Evolutionary conservation across 2,888 invertebrate species (phyloP).

Genomic region (Microctonus aethiopoides): DNA sequence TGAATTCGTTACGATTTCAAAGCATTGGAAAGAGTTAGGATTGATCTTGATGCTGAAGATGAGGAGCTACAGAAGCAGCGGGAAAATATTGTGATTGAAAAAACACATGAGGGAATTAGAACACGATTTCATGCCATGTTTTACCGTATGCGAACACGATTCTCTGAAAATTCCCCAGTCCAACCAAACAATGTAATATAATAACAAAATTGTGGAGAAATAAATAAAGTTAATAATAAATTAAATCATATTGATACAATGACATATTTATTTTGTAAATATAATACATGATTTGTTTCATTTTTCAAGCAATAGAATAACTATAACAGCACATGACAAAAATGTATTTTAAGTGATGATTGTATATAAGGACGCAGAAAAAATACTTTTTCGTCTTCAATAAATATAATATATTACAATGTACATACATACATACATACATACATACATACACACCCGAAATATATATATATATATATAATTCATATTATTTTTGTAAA

Average conservation of each 20-base stretch:
- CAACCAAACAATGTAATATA: slow-evolving; percentile 6
- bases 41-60: slow-evolving; percentile 72
- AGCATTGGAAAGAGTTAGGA: slow-evolving; percentile 78
- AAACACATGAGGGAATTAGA: slow-evolving; percentile 46
- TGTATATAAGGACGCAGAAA: not conserved
- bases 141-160: slow-evolving; percentile 53
- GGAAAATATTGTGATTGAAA: slow-evolving; percentile 40
- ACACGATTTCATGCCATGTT: slow-evolving; percentile 56
- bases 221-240: slow-evolving; percentile 2
- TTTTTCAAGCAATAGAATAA: slow-evolving; percentile 51
- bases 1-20: slow-evolving; percentile 19
- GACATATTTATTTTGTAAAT: slow-evolving; percentile 58
- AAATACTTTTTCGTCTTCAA: not conserved
- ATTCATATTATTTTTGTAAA: not conserved
- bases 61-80: slow-evolving; percentile 54
- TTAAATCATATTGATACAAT: slow-evolving; percentile 49
- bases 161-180: slow-evolving; percentile 42
- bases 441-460: too few species aligned
- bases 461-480: too few species aligned
- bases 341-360: not conserved
- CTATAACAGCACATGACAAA: slow-evolving; percentile 33
- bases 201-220: not conserved
- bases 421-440: too few species aligned
- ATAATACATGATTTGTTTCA: slow-evolving; percentile 58
- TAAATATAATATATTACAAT: not conserved